Percentiles rank a stretch among this genome's conserved stretches.
phyloP scores from a whole-genome alignment of 2,888 invertebrate species.

The Encarsia formosa region DNA sequence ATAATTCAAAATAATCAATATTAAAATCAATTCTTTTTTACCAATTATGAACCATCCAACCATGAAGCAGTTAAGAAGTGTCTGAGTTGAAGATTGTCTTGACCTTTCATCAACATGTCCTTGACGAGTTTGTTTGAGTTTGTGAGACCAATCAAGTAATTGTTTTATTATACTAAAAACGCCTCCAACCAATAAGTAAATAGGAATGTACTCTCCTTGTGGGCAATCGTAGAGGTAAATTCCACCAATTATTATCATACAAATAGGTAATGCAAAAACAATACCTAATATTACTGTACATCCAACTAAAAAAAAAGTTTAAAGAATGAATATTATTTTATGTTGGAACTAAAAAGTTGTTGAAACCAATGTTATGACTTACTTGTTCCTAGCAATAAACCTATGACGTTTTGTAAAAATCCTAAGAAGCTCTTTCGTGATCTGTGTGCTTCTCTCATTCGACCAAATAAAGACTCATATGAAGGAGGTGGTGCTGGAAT shows the following conservation, averaged over 20 bases:
- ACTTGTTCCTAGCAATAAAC: slow-evolving; percentile 63
- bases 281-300: slow-evolving; percentile 63
- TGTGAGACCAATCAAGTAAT: slow-evolving; percentile 57
- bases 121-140: slow-evolving; percentile 55
- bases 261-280: slow-evolving; percentile 62
- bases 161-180: slow-evolving; percentile 64
- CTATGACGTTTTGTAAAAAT: slow-evolving; percentile 60
- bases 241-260: slow-evolving; percentile 66
- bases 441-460: slow-evolving; percentile 60
- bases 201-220: slow-evolving; percentile 64
- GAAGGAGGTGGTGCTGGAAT: slow-evolving; percentile 61
- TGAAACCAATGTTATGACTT: slow-evolving; percentile 42
- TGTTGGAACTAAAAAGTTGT: not conserved
- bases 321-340: not conserved
- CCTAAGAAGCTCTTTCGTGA: slow-evolving; percentile 59
- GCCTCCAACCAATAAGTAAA: slow-evolving; percentile 66
- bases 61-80: slow-evolving; percentile 61
- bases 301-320: slow-evolving; percentile 56
- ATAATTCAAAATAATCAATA: not conserved
- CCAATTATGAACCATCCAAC: slow-evolving; percentile 69
- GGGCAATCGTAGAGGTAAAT: slow-evolving; percentile 64
- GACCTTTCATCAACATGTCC: slow-evolving; percentile 57
- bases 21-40: slow-evolving; percentile 34
- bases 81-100: slow-evolving; percentile 56
- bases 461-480: slow-evolving; percentile 64